Conservation (phyloP, 2,113 vertebrate genomes). For the Apteryx owenii region DNA sequence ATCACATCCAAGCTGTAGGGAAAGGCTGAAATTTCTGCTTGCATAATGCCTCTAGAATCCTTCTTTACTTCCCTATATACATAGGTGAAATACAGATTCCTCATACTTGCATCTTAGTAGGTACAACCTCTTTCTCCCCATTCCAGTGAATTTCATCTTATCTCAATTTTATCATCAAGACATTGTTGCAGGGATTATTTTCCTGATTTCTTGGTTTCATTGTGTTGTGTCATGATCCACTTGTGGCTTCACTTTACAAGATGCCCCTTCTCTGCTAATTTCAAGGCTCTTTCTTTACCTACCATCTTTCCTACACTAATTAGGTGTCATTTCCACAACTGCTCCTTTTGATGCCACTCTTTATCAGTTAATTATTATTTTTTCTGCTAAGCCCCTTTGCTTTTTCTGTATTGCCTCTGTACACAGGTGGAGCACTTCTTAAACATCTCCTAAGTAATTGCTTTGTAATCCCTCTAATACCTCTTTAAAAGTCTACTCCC, state of each 20-base stretch:
- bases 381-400: background rate
- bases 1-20: background rate
- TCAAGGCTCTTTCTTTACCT: background rate
- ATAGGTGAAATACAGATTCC: background rate
- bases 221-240: background rate
- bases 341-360: background rate
- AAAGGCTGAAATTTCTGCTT: background rate
- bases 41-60: background rate
- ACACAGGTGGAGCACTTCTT: background rate
- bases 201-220: background rate
- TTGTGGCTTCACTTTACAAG: background rate
- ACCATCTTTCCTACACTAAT: background rate
- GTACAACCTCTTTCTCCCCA: background rate
- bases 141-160: background rate
- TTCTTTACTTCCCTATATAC: background rate
- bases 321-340: background rate
- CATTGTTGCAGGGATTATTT: background rate
- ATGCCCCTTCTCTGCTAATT: background rate
- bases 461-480: background rate
- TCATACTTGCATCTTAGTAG: background rate
- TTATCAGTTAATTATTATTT: slow-evolving; percentile 22
- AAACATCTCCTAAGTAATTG: background rate
- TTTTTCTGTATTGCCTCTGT: background rate
- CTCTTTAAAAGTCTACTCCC: background rate
- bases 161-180: background rate